Base-by-base conservation (phyloP, 1,140 invertebrate species). In the Reticulitermes speratus region DNA sequence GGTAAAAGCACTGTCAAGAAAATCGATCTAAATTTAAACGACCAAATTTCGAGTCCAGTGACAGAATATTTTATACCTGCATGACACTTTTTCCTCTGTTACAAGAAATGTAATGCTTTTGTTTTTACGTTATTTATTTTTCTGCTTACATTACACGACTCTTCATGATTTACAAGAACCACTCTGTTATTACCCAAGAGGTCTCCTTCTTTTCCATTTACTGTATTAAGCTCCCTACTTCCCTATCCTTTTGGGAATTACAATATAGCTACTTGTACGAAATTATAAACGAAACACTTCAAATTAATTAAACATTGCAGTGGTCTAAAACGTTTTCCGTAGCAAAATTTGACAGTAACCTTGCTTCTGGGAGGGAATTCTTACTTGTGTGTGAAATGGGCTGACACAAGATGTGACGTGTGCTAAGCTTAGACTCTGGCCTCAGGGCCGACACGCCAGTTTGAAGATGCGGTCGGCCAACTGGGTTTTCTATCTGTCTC, bases 381-480 rank as follows among this genome's bases (percentile, higher is more conserved):
- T 75, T 75, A 75, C n/a, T n/a, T 75, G 8, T 75, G 65, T 30
- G 65, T 75, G 65, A 75, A 25, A 55, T 55, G 52, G 52, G 52
- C 52, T 55, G 52, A 75, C 65, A 75, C 65, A 75, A 75, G 65
- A 75, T 75, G 25, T 75, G 65, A 75, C 65, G 65, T 75, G 65
- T 75, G n/a, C 65, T 75, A 75, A 2, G 25, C n/a, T 75, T 30
- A 75, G 25, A 25, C 65, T 25, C 7, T 75, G 25, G 65, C 65
- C n/a, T 25, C 65, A 75, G 65, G 65, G 65, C n/a, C 25, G 25
- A 14, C n/a, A 25, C n/a, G 65, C n/a, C 65, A 75, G 65, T 75
- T 75, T 75, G 65, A 30, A 75, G 65, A 75, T 30, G 25, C n/a
- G 52, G 52, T 55, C 52, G 52, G 19, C 52, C 52, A 55, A 21